Conservation (phyloP, 2,888 invertebrate genomes). For the Saturnia japonica region DNA sequence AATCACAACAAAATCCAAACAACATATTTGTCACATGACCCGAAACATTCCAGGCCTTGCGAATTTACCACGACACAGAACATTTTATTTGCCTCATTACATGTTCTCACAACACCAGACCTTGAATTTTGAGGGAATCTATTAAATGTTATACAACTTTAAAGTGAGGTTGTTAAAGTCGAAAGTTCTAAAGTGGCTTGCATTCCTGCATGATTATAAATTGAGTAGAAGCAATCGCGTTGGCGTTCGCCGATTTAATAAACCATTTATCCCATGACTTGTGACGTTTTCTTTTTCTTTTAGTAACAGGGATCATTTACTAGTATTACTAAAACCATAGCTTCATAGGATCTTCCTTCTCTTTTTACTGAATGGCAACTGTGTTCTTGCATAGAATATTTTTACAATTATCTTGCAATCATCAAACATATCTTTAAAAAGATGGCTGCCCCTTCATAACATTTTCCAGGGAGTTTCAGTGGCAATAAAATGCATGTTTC, state of each 20-base stretch:
- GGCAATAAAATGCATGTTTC: too few species aligned
- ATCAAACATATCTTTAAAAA: too few species aligned
- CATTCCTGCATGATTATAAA: conserved; percentile 41
- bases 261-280: conserved; percentile 67
- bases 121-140: conserved; percentile 27
- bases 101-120: conserved; percentile 35
- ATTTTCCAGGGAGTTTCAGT: too few species aligned
- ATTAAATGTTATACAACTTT: conserved; percentile 4
- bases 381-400: too few species aligned
- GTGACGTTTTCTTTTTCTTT: background rate
- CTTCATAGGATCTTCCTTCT: too few species aligned
- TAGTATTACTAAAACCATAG: background rate
- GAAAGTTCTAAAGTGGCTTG: conserved; percentile 32
- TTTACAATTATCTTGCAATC: too few species aligned
- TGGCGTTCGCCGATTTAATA: conserved; percentile 72
- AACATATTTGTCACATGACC: conserved; percentile 32
- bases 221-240: conserved; percentile 67
- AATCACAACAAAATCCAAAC: background rate
- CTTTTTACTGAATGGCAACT: too few species aligned
- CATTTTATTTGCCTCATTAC: conserved; percentile 10
- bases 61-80: conserved; percentile 29
- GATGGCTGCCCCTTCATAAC: too few species aligned
- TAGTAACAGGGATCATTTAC: background rate
- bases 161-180: conserved; percentile 40
- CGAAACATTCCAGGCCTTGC: conserved; percentile 24